Base-by-base conservation (phyloP, 2,797 vertebrate genomes). In the Sorex maritimensis region DNA sequence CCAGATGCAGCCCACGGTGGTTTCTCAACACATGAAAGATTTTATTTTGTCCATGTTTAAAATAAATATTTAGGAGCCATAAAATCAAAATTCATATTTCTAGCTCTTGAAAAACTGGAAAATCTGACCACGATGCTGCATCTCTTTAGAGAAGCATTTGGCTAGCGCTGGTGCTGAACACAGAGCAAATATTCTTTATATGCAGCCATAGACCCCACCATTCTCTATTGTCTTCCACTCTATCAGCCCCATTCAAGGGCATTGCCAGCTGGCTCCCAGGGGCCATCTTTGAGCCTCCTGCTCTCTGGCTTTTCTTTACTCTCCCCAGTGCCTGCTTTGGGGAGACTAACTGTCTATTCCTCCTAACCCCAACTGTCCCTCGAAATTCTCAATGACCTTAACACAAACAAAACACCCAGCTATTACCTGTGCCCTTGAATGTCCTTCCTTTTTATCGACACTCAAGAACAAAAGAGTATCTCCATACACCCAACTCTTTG, bases 11-110 rank as follows among this genome's bases (percentile, higher is more conserved):
- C 15, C n/a, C 34, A 79, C 0, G 15, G 13, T 21, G 15, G n/a
- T 79, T 68, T 83, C 81, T 79, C 71, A 34, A 80, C 19, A 55
- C 17, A 74, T 11, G n/a, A 24, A 67, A 52, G 61, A 89, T 63
- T 94, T 92, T 58, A 90, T 80, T 92, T 49, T 86, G 28, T 9
- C 55, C 1, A 58, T 86, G 84, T 52, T 77, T 26, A 23, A 72
- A 44, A 41, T 24, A 74, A 11, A 24, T 44, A 69, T 69, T 28
- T 8, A 55, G 19, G 46, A 9, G 8, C n/a, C 46, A 24, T 19
- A 4, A 44, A 38, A 28, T 52, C 65, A 80, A 82, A 58, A 80
- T 46, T 87, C 15, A 77, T 4, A 44, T 49, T 84, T 58, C 10
- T 63, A 58, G 26, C 30, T 46, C 79, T 11, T n/a, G 71, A 10